Evolutionary conservation across 2,888 invertebrate species (phyloP).

Genomic region (Tridacna crocea): DNA sequence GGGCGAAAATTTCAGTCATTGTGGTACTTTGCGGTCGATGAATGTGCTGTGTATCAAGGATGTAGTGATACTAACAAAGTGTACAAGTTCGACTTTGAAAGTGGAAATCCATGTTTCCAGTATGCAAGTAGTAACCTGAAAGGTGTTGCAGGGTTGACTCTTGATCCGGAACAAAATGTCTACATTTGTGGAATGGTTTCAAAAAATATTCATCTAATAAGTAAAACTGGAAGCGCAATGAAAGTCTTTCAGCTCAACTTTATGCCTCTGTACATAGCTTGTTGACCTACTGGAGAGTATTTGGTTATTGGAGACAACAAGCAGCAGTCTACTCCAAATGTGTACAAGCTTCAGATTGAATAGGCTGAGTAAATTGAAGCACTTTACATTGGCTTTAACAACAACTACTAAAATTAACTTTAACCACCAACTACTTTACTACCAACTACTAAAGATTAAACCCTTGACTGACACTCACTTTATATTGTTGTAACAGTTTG

Average conservation of each 20-base stretch:
- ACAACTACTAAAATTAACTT: no score
- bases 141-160: neutral
- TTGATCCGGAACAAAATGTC: neutral
- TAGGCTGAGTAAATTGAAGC: no score
- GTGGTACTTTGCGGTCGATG: constrained; percentile 4
- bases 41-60: neutral
- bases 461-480: no score
- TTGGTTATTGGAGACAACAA: no score
- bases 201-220: neutral
- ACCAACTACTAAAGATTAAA: no score
- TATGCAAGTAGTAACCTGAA: neutral
- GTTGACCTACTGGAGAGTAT: no score
- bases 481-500: no score
- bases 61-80: neutral
- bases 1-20: neutral
- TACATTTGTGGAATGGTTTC: neutral
- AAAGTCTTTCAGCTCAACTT: neutral
- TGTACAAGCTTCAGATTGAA: no score
- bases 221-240: neutral
- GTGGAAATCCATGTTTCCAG: neutral
- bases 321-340: no score
- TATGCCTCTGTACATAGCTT: no score
- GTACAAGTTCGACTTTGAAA: constrained; percentile 2
- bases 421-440: no score
- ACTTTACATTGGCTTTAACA: no score